Conservation (phyloP, 2,113 vertebrate species). For the Mugil cephalus region DNA sequence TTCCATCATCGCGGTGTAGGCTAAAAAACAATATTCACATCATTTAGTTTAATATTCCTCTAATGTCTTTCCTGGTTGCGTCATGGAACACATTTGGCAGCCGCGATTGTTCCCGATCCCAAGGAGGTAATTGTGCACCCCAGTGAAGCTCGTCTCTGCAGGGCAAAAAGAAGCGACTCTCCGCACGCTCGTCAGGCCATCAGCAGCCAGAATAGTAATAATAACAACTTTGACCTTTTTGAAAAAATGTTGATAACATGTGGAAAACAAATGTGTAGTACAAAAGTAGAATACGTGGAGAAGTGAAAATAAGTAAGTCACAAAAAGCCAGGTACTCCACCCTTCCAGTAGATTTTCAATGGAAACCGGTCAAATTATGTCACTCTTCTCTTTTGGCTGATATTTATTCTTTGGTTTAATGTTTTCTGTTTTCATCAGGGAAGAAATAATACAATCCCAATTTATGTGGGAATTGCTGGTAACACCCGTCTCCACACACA, state of each 20-base stretch:
- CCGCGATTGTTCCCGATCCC: not conserved
- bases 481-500: not conserved
- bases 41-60: constrained; percentile 18
- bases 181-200: not conserved
- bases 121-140: constrained; percentile 9
- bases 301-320: constrained; percentile 10
- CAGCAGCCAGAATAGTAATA: not conserved
- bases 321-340: constrained; percentile 5
- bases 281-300: not conserved
- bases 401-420: constrained; percentile 11
- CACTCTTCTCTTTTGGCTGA: constrained; percentile 19
- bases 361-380: constrained; percentile 20
- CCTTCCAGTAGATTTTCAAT: constrained; percentile 16
- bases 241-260: not conserved
- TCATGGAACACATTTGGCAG: constrained; percentile 35
- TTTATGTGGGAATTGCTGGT: constrained; percentile 2
- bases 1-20: not conserved
- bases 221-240: too few relatives aligned
- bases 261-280: not conserved
- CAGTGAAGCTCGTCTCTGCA: constrained; percentile 2
- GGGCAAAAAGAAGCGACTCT: constrained; percentile 30
- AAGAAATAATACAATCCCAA: constrained; percentile 2
- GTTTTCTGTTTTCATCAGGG: constrained; percentile 1
- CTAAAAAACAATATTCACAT: not conserved
- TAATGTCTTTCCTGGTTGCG: constrained; percentile 11